A percentile compares a stretch with the other conserved stretches of the same genome.
Evolutionary conservation across 2,113 vertebrate genomes (phyloP).

Genomic region (Tupaia chinensis): DNA sequence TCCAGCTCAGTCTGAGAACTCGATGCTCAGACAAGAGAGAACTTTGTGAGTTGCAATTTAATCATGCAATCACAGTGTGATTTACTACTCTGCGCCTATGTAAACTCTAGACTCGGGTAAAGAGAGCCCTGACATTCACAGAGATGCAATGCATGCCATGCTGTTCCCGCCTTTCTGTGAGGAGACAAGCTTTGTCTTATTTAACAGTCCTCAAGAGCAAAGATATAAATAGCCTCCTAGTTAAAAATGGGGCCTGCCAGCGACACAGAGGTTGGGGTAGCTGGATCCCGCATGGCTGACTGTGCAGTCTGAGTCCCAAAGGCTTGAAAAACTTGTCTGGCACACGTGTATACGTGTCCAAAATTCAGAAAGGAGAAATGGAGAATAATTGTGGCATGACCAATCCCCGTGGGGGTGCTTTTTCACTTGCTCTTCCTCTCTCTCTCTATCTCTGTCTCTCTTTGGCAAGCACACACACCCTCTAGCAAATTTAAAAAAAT

Average conservation of each 20-base stretch:
- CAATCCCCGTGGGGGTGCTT: too few relatives aligned
- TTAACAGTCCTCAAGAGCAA: neutral
- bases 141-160: fast-evolving
- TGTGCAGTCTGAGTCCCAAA: too few relatives aligned
- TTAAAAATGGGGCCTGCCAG: neutral
- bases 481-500: neutral
- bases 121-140: neutral
- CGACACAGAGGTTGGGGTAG: too few relatives aligned
- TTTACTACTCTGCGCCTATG: neutral
- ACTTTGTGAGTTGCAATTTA: neutral
- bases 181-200: too few relatives aligned
- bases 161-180: fast-evolving
- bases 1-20: neutral
- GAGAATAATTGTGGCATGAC: too few relatives aligned
- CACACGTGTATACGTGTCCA: too few relatives aligned
- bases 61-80: neutral
- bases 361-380: too few relatives aligned
- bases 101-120: neutral
- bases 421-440: too few relatives aligned
- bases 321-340: too few relatives aligned
- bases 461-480: too few relatives aligned
- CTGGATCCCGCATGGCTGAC: too few relatives aligned
- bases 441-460: too few relatives aligned
- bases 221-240: neutral
- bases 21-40: neutral